A percentile compares a stretch with the other conserved stretches of the same genome.
Evolutionary conservation across 1,140 invertebrate genomes (phyloP).

Genomic region (Papilio xuthus): DNA sequence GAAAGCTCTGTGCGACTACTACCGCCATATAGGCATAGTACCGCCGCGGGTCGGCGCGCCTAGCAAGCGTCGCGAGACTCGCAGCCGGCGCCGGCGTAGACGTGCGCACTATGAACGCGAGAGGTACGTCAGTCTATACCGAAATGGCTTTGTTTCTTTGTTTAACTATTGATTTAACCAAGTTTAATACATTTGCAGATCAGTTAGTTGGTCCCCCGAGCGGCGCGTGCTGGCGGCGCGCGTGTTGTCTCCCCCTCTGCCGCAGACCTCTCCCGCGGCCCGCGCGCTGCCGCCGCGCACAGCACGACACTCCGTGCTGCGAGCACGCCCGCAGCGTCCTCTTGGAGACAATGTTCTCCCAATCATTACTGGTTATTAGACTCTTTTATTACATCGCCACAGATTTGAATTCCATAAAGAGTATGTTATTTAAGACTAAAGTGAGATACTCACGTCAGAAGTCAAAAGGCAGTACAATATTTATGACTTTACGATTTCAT

Average conservation of each 20-base stretch:
- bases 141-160: too few relatives aligned
- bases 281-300: slow-evolving; percentile 57
- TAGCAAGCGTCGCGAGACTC: slow-evolving; percentile 60
- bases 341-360: slow-evolving; percentile 56
- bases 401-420: too few relatives aligned
- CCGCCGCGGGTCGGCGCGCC: slow-evolving; percentile 56
- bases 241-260: slow-evolving; percentile 63
- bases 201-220: slow-evolving; percentile 67
- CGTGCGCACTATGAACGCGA: slow-evolving; percentile 59
- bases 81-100: slow-evolving; percentile 58
- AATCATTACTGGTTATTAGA: slow-evolving; percentile 60
- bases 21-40: slow-evolving; percentile 69
- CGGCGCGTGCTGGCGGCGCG: slow-evolving; percentile 60
- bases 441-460: too few relatives aligned
- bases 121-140: slow-evolving; percentile 49
- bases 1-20: slow-evolving; percentile 74
- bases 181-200: slow-evolving; percentile 45
- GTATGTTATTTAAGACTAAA: too few relatives aligned
- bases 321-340: slow-evolving; percentile 48
- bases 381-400: not conserved
- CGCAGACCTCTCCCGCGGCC: slow-evolving; percentile 52
- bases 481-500: too few relatives aligned
- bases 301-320: slow-evolving; percentile 43
- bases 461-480: too few relatives aligned
- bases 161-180: too few relatives aligned